A percentile compares a stretch with the other conserved stretches of the same genome.
Conservation (phyloP, 2,888 invertebrate genomes). For the Alcis repandata region DNA sequence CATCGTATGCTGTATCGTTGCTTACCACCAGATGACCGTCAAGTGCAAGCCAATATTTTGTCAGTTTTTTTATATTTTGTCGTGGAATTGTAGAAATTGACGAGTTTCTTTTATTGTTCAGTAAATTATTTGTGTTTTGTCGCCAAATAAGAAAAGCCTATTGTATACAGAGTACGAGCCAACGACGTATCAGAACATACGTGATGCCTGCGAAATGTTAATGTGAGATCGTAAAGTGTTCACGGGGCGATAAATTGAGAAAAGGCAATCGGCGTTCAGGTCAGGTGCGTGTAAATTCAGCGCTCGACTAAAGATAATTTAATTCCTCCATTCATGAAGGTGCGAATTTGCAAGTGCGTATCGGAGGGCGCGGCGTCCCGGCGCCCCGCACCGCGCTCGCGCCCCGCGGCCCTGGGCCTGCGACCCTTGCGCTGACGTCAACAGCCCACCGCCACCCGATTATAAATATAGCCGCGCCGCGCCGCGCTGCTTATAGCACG, state of each 20-base stretch:
- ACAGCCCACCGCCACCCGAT: slow-evolving; percentile 79
- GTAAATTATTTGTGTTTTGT: not conserved
- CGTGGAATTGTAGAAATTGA: not conserved
- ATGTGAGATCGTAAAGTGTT: slow-evolving; percentile 39
- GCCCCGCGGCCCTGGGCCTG: slow-evolving; percentile 48
- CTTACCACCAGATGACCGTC: too few species aligned
- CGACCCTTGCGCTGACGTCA: slow-evolving; percentile 78
- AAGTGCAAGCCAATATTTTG: too few species aligned
- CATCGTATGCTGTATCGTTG: too few species aligned
- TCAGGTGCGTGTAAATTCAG: slow-evolving; percentile 71
- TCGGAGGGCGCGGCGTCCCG: slow-evolving; percentile 72
- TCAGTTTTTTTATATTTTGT: not conserved
- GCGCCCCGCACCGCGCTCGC: slow-evolving; percentile 52
- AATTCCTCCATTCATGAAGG: slow-evolving; percentile 83
- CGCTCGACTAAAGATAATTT: slow-evolving; percentile 74
- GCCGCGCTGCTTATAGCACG: slow-evolving; percentile 68
- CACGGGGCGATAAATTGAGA: slow-evolving; percentile 50
- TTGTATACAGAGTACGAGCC: slow-evolving; percentile 14
- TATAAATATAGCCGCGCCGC: slow-evolving; percentile 74
- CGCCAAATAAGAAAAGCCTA: slow-evolving; percentile 8
- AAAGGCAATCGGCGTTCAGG: slow-evolving; percentile 63
- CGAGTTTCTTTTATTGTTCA: not conserved
- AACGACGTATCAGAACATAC: slow-evolving; percentile 18
- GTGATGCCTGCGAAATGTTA: slow-evolving; percentile 35
- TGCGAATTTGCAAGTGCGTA: slow-evolving; percentile 85